A percentile compares a stretch with the other conserved stretches of the same genome.
phyloP scores from a whole-genome alignment of 1,140 invertebrate genomes.

The Callitettix versicolor region DNA sequence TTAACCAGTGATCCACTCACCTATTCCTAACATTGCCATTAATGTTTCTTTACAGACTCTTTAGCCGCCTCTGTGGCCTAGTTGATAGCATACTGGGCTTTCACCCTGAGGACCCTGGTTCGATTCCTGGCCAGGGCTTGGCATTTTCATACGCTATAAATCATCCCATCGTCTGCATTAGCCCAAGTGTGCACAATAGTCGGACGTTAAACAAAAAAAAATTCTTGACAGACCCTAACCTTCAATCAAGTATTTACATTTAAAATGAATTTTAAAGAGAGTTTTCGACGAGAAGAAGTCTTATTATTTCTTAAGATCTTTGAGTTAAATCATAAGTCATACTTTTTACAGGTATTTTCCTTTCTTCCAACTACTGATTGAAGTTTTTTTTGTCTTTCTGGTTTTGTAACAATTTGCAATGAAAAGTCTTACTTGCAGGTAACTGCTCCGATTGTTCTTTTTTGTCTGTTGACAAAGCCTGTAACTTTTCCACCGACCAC shows the following conservation, averaged over 20 bases:
- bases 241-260: background rate
- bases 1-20: conserved; percentile 1
- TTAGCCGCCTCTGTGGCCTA: too few species aligned
- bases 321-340: background rate
- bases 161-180: too few species aligned
- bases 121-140: too few species aligned
- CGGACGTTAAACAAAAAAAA: too few species aligned
- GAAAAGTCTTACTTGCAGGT: background rate
- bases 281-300: background rate
- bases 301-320: background rate
- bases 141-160: too few species aligned
- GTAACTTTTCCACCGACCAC: background rate
- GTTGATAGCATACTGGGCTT: too few species aligned
- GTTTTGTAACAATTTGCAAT: background rate
- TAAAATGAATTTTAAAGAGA: background rate
- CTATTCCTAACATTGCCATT: conserved; percentile 2
- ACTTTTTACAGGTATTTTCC: background rate
- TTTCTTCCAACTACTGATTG: background rate
- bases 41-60: background rate
- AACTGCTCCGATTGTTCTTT: background rate
- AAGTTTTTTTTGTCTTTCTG: background rate
- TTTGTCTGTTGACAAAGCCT: background rate
- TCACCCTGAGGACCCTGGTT: too few species aligned
- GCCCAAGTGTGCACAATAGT: too few species aligned
- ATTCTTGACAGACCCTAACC: background rate